Conservation (phyloP, 30 jellyfish, hydroid and myxozoan species). For the Chironex yamaguchii region DNA sequence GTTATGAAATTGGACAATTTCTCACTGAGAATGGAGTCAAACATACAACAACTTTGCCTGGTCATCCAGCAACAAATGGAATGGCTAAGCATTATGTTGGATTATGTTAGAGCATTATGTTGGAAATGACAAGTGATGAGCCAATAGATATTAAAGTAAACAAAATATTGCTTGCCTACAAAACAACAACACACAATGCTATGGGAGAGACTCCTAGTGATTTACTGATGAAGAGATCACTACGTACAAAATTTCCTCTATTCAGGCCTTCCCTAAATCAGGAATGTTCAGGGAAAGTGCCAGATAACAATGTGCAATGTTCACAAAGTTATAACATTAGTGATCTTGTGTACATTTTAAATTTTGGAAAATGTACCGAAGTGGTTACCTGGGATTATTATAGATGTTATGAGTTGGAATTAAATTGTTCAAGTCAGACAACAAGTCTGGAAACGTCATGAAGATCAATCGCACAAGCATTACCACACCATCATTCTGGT, state of each 20-base stretch:
- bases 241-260: not conserved
- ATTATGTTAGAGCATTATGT: not conserved
- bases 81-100: not conserved
- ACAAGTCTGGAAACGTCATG: not conserved
- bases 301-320: not conserved
- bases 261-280: not conserved
- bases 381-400: not conserved
- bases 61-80: not conserved
- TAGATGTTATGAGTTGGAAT: not conserved
- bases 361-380: not conserved
- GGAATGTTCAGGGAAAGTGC: not conserved
- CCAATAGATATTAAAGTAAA: not conserved
- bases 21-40: too few species aligned
- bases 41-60: too few species aligned
- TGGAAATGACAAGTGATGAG: not conserved
- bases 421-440: not conserved
- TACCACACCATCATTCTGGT: too few species aligned
- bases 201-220: too few species aligned
- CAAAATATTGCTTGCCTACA: too few species aligned
- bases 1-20: too few species aligned
- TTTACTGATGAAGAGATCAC: not conserved
- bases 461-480: not conserved
- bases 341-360: not conserved
- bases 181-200: too few species aligned
- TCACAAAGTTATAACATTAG: not conserved